phyloP scores from a whole-genome alignment of 2,113 vertebrate species.

The Pterocles orientalis region DNA sequence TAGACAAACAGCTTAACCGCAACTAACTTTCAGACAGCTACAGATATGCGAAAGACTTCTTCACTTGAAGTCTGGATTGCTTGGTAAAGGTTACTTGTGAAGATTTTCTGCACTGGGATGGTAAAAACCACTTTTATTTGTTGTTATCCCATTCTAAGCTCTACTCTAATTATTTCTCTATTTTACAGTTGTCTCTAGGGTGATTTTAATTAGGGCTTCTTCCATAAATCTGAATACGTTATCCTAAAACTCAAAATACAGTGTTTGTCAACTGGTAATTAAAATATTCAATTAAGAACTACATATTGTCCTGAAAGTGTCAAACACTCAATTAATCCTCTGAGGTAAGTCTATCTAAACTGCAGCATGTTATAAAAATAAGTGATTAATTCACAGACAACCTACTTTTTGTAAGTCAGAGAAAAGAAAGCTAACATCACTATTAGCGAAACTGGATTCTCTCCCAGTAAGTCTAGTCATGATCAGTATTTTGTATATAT shows the following conservation, averaged over 20 bases:
- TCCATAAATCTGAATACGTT: background rate
- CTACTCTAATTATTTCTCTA: background rate
- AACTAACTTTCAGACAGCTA: background rate
- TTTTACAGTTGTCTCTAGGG: background rate
- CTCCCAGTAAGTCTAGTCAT: background rate
- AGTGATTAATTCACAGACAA: background rate
- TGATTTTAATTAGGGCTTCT: background rate
- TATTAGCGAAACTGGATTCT: background rate
- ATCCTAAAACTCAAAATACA: background rate
- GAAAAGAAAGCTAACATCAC: background rate
- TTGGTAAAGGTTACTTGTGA: background rate
- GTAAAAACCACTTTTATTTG: background rate
- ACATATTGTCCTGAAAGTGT: background rate
- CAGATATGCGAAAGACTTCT: background rate
- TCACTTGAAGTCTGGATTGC: background rate
- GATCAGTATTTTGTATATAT: background rate
- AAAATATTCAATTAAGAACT: constrained; percentile 3
- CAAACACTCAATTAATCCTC: background rate
- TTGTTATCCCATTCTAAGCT: background rate
- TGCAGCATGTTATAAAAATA: background rate
- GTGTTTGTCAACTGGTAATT: background rate
- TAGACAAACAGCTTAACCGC: background rate
- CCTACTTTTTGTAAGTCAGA: background rate
- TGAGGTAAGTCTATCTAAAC: background rate
- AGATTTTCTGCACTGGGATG: background rate